A percentile compares a stretch with the other conserved stretches of the same genome.
These are phyloP conservation scores for Aeoliscus strigatus DNA, from an alignment of 2,797 vertebrate genomes.

Conservation along the genomic window DNA sequence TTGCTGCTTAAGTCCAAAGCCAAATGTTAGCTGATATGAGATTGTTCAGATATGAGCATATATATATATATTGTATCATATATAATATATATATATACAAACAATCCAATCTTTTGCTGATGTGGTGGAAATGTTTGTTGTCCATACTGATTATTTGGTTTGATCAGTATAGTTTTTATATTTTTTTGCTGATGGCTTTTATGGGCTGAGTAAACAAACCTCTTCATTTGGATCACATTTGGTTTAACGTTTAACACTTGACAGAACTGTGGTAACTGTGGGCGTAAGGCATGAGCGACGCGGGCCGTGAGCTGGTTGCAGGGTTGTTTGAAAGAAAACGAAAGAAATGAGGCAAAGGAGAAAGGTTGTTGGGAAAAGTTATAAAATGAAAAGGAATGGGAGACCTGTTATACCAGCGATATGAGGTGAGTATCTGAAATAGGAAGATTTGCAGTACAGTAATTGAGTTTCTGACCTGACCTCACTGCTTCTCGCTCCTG, in stretches of 20 bases:
- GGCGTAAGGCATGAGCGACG: constrained; percentile 49
- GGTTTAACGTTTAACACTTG: constrained; percentile 53
- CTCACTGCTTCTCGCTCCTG: constrained; percentile 48
- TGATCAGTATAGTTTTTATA: constrained; percentile 17
- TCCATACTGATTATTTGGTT: constrained; percentile 31
- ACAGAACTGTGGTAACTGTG: constrained; percentile 54
- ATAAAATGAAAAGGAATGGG: constrained; percentile 25
- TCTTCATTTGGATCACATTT: constrained; percentile 47
- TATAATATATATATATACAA: too few species aligned
- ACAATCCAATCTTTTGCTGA: constrained; percentile 5
- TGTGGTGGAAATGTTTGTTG: constrained; percentile 12
- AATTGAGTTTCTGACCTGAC: constrained; percentile 69
- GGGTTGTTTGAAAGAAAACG: constrained; percentile 35
- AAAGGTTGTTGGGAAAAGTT: constrained; percentile 37
- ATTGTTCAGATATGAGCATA: too few species aligned
- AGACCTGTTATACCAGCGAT: constrained; percentile 39
- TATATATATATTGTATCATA: too few species aligned
- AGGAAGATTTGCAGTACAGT: constrained; percentile 40
- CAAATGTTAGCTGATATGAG: too few species aligned
- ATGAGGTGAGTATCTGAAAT: constrained; percentile 30
- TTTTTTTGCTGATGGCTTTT: constrained; percentile 20
- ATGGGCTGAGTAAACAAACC: constrained; percentile 16
- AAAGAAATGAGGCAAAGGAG: constrained; percentile 34
- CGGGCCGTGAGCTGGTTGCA: constrained; percentile 31
- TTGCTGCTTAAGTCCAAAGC: too few species aligned